Percentiles rank a stretch among this genome's conserved stretches.
Evolutionary conservation across 2,888 invertebrate species (phyloP).

Genomic region (Globia sparganii): DNA sequence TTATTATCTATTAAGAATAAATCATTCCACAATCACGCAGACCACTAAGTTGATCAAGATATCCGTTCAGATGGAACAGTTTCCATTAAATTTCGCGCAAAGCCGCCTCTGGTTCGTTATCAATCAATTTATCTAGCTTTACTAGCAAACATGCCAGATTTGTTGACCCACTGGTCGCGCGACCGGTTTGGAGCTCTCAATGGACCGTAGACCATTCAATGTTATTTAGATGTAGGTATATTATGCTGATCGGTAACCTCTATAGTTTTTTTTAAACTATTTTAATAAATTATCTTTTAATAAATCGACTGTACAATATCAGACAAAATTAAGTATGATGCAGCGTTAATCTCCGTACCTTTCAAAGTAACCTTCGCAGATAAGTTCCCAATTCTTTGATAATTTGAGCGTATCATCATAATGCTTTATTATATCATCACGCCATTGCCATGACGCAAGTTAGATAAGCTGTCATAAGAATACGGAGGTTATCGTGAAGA

Average conservation of each 20-base stretch:
- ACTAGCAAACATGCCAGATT: conserved; percentile 80
- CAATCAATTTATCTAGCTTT: conserved; percentile 88
- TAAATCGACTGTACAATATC: conserved; percentile 32
- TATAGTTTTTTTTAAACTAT: conserved; percentile 55
- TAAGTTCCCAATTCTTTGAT: conserved; percentile 57
- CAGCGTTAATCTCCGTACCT: conserved; percentile 36
- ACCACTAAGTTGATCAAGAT: conserved; percentile 79
- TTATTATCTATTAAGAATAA: conserved; percentile 74
- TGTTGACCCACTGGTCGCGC: conserved; percentile 80
- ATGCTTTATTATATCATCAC: conserved; percentile 63
- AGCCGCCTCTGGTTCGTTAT: conserved; percentile 83
- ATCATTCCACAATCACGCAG: conserved; percentile 77
- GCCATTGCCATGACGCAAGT: conserved; percentile 57
- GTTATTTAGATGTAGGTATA: conserved; percentile 64
- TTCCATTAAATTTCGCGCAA: conserved; percentile 85
- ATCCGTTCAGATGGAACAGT: conserved; percentile 80
- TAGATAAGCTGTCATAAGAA: conserved; percentile 59
- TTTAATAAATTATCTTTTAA: conserved; percentile 52
- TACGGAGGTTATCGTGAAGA: conserved; percentile 54
- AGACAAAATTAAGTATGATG: conserved; percentile 32
- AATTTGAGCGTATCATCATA: conserved; percentile 54
- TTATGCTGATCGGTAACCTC: conserved; percentile 55
- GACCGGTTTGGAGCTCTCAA: conserved; percentile 82
- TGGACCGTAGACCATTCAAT: conserved; percentile 78
- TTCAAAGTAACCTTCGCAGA: conserved; percentile 52